Conservation (phyloP, 2,888 invertebrate genomes). For the Ferrisia virgata region DNA sequence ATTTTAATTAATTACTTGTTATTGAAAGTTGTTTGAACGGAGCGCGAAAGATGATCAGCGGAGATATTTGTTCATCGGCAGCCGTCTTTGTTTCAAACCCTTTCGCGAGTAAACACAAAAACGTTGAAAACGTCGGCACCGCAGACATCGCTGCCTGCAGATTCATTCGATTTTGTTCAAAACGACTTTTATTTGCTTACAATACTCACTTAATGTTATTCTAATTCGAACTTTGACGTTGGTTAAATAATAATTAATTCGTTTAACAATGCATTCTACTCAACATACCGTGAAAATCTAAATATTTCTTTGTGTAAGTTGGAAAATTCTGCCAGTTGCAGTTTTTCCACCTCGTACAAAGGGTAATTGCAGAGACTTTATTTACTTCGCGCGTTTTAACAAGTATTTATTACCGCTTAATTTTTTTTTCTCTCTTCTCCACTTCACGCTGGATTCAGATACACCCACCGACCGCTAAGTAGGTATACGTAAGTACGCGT, state of each 20-base stretch:
- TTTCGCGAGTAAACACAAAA: constrained; percentile 35
- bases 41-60: constrained; percentile 36
- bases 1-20: constrained; percentile 44
- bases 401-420: background rate
- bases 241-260: constrained; percentile 33
- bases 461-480: no score
- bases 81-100: constrained; percentile 41
- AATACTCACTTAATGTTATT: constrained; percentile 45
- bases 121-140: constrained; percentile 8
- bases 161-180: constrained; percentile 38
- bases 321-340: constrained; percentile 37
- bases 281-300: background rate
- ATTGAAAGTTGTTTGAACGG: constrained; percentile 37
- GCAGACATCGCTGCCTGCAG: constrained; percentile 6
- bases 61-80: constrained; percentile 40
- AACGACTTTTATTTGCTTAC: constrained; percentile 43
- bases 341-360: constrained; percentile 32
- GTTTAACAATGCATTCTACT: constrained; percentile 38
- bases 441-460: no score
- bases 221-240: constrained; percentile 45
- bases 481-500: no score
- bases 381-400: background rate
- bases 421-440: background rate
- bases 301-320: constrained; percentile 28
- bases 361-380: background rate